phyloP scores from a whole-genome alignment of 2,113 vertebrate species.

The Larimichthys polyactis region DNA sequence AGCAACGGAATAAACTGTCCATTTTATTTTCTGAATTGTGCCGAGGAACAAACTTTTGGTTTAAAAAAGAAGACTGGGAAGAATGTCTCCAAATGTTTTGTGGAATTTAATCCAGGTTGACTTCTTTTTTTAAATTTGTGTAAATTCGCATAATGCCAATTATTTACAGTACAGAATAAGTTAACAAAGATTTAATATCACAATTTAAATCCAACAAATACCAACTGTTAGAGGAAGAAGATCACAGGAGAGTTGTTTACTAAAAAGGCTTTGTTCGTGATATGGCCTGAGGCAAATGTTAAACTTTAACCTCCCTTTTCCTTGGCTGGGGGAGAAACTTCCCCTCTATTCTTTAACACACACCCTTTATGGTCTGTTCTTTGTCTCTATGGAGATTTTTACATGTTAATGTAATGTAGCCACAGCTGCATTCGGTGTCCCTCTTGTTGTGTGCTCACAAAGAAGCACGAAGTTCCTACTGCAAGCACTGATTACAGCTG shows the following conservation, averaged over 20 bases:
- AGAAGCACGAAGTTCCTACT: background rate
- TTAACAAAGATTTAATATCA: background rate
- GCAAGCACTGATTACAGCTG: background rate
- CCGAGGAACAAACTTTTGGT: background rate
- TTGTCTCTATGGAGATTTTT: conserved; percentile 12
- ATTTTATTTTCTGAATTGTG: background rate
- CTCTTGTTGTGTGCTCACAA: too few species aligned
- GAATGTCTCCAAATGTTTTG: background rate
- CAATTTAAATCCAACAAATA: background rate
- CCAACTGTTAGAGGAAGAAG: background rate
- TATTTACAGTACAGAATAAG: background rate
- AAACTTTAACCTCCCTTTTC: background rate
- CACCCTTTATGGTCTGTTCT: background rate
- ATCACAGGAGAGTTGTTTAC: background rate
- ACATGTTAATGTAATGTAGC: background rate
- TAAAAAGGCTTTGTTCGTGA: background rate
- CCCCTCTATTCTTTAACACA: background rate
- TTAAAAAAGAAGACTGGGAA: background rate
- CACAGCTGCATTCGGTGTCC: background rate
- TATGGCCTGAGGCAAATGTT: background rate
- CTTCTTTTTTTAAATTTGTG: background rate
- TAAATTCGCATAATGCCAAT: background rate
- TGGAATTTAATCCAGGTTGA: background rate
- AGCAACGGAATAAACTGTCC: background rate
- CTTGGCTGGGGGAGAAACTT: background rate